Conservation (phyloP, 2,888 invertebrate genomes). For the Tipula confusa region DNA sequence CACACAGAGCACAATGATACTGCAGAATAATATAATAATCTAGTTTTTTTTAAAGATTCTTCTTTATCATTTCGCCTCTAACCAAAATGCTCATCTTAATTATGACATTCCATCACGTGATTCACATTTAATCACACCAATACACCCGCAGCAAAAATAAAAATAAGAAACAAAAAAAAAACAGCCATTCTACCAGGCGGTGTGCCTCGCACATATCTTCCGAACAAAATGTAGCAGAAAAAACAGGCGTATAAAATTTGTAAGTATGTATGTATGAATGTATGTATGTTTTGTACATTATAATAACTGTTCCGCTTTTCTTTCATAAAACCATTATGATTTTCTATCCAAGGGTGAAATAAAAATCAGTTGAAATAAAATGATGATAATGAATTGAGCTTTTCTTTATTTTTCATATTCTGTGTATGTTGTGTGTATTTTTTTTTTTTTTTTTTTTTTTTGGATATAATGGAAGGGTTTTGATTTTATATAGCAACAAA, state of each 20-base stretch:
- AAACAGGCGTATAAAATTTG: not conserved
- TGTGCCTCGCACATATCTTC: not conserved
- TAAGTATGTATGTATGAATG: too few species aligned
- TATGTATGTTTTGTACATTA: too few species aligned
- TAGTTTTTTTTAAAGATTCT: not conserved
- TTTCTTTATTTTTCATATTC: not conserved
- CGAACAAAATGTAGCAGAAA: not conserved
- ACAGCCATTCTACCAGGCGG: not conserved
- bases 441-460: too few species aligned
- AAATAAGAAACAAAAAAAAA: too few species aligned
- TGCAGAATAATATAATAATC: too few species aligned
- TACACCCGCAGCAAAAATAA: not conserved
- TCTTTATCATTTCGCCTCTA: not conserved
- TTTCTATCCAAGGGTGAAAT: constrained; percentile 1
- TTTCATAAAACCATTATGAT: not conserved
- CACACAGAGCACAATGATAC: too few species aligned
- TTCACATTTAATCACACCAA: not conserved
- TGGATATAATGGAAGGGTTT: not conserved
- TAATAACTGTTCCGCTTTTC: not conserved
- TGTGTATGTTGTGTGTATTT: not conserved
- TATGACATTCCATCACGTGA: constrained; percentile 29
- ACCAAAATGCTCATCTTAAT: not conserved
- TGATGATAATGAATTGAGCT: constrained; percentile 3
- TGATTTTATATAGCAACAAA: not conserved
- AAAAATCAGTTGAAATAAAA: not conserved